Conservation (phyloP, 2,888 invertebrate genomes). For the Ganaspis brasiliensis region DNA sequence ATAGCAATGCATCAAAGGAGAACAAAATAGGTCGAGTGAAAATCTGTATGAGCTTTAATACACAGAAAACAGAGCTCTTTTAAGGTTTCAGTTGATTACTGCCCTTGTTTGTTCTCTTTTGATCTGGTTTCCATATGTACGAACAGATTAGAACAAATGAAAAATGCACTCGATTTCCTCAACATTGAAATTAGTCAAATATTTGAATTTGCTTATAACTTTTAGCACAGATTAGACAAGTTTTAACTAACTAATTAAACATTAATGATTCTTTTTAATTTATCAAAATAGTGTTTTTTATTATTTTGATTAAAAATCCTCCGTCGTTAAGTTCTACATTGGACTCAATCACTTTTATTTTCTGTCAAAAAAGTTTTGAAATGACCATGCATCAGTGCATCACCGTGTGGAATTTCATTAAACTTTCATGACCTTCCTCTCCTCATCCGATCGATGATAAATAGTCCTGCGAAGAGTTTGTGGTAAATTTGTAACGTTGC, state of each 20-base stretch:
- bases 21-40: constrained; percentile 7
- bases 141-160: background rate
- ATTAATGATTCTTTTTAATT: too few relatives aligned
- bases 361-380: background rate
- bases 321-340: background rate
- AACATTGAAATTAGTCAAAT: too few relatives aligned
- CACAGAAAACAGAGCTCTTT: background rate
- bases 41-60: background rate
- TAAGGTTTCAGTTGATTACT: background rate
- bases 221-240: too few relatives aligned
- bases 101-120: background rate
- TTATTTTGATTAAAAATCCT: background rate
- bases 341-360: background rate
- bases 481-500: background rate
- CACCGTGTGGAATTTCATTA: constrained; percentile 17
- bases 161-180: too few relatives aligned
- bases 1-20: background rate
- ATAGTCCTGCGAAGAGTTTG: constrained; percentile 31
- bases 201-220: too few relatives aligned
- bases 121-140: background rate
- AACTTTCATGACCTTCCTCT: constrained; percentile 20
- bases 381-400: background rate
- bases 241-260: too few relatives aligned
- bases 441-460: constrained; percentile 5
- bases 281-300: too few relatives aligned